Conservation (phyloP, 2,888 invertebrate species). For the Vanessa cardui region DNA sequence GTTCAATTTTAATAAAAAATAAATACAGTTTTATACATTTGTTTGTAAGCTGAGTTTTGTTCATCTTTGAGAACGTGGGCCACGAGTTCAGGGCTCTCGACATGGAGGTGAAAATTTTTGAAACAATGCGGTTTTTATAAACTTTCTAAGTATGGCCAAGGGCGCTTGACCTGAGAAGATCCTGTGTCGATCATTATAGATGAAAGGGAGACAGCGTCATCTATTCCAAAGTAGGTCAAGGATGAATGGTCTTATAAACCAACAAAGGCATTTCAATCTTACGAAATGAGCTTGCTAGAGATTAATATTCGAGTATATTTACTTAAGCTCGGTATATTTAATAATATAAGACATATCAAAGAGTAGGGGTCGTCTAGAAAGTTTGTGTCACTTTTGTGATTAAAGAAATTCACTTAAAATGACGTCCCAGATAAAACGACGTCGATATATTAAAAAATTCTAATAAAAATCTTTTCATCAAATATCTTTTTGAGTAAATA, state of each 20-base stretch:
- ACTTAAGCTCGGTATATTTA: background rate
- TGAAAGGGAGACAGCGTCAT: conserved; percentile 8
- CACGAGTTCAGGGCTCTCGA: too few species aligned
- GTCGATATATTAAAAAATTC: too few species aligned
- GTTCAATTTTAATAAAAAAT: too few species aligned
- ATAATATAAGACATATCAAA: background rate
- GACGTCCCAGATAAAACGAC: background rate
- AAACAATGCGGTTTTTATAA: background rate
- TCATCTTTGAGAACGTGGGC: too few species aligned
- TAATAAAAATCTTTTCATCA: too few species aligned
- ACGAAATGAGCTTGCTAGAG: background rate
- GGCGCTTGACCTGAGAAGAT: too few species aligned
- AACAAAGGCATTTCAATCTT: background rate
- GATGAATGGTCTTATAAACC: background rate
- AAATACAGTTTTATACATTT: too few species aligned
- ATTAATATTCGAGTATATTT: background rate
- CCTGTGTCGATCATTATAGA: background rate
- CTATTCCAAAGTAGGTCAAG: conserved; percentile 4
- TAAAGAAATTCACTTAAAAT: background rate
- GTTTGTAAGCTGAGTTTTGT: too few species aligned
- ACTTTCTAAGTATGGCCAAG: too few species aligned
- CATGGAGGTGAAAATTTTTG: too few species aligned
- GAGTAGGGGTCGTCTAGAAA: background rate
- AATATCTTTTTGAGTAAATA: too few species aligned
- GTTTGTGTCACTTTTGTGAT: background rate